phyloP scores from a whole-genome alignment of 2,888 invertebrate genomes.

The Macrostomum cliftonense region DNA sequence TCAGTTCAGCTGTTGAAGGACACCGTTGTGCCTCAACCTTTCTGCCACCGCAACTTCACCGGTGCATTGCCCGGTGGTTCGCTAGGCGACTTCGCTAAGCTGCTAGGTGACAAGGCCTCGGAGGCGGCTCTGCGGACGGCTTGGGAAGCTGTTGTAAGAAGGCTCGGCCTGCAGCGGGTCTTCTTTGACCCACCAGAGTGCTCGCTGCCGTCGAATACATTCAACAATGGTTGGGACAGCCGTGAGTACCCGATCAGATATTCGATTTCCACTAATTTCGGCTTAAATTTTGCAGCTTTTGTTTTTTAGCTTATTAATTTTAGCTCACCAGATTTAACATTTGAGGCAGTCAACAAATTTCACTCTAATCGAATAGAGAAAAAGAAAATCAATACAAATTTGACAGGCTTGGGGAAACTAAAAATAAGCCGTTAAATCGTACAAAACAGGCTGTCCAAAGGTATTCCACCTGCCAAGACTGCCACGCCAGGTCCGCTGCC shows the following conservation, averaged over 20 bases:
- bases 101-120: not conserved
- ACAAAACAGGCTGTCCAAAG: conserved; percentile 13
- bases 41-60: conserved; percentile 15
- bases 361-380: too few species aligned
- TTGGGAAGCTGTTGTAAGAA: conserved; percentile 13
- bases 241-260: not conserved
- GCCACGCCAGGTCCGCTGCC: conserved; percentile 12
- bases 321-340: too few species aligned
- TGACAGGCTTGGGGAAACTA: too few species aligned
- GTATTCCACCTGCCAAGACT: conserved; percentile 14
- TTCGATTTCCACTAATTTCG: not conserved
- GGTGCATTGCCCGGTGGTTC: conserved; percentile 9
- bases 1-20: conserved; percentile 9
- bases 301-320: too few species aligned
- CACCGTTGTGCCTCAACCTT: conserved; percentile 13
- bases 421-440: too few species aligned
- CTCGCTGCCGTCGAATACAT: not conserved
- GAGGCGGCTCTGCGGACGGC: conserved; percentile 12
- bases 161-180: conserved; percentile 1
- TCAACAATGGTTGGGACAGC: conserved; percentile 4
- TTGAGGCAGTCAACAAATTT: too few species aligned
- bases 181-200: conserved; percentile 2
- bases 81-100: not conserved
- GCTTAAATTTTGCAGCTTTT: too few species aligned
- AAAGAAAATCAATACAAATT: too few species aligned